phyloP scores from a whole-genome alignment of 2,797 vertebrate species.

The Sebastes hubbsi region DNA sequence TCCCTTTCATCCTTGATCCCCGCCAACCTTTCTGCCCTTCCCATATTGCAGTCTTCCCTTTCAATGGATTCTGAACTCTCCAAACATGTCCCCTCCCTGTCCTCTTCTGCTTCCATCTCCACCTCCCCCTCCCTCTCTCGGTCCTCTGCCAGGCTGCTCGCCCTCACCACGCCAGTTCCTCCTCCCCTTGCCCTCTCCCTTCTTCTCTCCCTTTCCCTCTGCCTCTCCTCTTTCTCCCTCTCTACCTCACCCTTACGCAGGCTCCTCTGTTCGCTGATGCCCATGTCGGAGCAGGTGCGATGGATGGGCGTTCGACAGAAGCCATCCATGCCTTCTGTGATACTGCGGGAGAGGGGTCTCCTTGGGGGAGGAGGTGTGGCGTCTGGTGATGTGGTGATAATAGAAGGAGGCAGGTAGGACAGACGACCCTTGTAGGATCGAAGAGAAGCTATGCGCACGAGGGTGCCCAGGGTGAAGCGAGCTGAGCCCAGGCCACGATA shows the following conservation, averaged over 20 bases:
- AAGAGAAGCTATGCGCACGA: conserved; percentile 89
- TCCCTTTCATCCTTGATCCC: conserved; percentile 71
- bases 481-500: conserved; percentile 90
- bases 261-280: conserved; percentile 85
- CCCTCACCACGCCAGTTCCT: conserved; percentile 80
- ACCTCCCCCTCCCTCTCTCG: conserved; percentile 77
- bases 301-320: conserved; percentile 81
- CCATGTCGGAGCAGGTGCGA: conserved; percentile 90
- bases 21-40: conserved; percentile 44
- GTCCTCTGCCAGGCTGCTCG: conserved; percentile 86
- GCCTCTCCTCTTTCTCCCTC: conserved; percentile 80
- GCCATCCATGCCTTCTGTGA: conserved; percentile 84
- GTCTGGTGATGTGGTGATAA: conserved; percentile 68
- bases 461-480: conserved; percentile 91
- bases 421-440: conserved; percentile 92
- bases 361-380: conserved; percentile 74
- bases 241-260: conserved; percentile 78
- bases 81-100: conserved; percentile 46
- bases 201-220: conserved; percentile 78
- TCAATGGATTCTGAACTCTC: conserved; percentile 72
- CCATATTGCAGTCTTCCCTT: conserved; percentile 65
- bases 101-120: conserved; percentile 74
- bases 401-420: conserved; percentile 88
- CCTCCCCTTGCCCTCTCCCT: conserved; percentile 79
- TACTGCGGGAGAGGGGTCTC: conserved; percentile 85